These are phyloP conservation scores for Marasmarcha lunaedactyla DNA, from an alignment of 2,888 invertebrate genomes.

Conservation along the genomic window DNA sequence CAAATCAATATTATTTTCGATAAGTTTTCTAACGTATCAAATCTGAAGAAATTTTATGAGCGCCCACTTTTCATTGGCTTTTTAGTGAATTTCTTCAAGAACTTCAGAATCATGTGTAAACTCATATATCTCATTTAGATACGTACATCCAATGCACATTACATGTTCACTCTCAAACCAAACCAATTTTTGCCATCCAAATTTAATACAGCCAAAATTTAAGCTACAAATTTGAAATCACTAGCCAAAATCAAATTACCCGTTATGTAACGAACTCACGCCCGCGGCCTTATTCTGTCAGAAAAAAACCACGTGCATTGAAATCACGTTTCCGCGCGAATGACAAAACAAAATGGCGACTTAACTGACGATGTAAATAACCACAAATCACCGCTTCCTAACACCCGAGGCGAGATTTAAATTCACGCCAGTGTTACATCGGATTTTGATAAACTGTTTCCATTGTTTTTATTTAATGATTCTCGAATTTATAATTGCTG, in stretches of 20 bases:
- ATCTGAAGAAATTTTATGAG: background rate
- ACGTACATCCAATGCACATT: no score
- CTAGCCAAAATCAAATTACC: background rate
- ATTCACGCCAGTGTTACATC: slow-evolving; percentile 35
- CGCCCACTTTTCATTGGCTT: no score
- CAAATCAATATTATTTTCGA: background rate
- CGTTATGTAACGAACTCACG: no score
- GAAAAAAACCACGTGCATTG: slow-evolving; percentile 24
- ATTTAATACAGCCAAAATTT: background rate
- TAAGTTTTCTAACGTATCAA: background rate
- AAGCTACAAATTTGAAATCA: background rate
- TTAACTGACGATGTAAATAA: slow-evolving; percentile 67
- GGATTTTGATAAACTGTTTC: slow-evolving; percentile 21
- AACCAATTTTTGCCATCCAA: no score
- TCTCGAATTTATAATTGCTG: no score
- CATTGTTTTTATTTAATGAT: no score
- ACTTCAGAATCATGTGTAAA: no score
- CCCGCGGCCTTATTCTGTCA: slow-evolving; percentile 6
- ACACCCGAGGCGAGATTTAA: slow-evolving; percentile 63
- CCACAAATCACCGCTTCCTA: slow-evolving; percentile 67
- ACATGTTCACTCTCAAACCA: no score
- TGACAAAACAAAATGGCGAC: slow-evolving; percentile 53
- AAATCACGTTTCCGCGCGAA: slow-evolving; percentile 59
- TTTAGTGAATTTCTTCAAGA: no score
- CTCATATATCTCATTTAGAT: no score